Evolutionary conservation across 2,888 invertebrate species (phyloP), one percentile per base, ranked within the genome.

Genomic region (Ryuthela nishihirai): DNA sequence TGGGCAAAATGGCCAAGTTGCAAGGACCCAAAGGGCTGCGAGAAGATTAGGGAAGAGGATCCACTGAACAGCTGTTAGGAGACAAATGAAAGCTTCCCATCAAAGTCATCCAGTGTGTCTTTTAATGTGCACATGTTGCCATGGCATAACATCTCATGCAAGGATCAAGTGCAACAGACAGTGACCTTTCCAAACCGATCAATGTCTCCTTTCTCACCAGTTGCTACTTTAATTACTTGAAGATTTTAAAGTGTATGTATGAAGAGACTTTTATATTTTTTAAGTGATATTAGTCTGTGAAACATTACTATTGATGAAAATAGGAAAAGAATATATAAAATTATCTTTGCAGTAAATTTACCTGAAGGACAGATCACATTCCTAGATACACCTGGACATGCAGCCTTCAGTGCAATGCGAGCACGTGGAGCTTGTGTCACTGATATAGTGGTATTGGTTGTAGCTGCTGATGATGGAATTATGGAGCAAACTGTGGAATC

Each of bases 381-480:
- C 78, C 78, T 99, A 67, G 99, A 99, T 77, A 99, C 99, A 9
- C 99, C 99, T 4, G 99, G 99, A 0, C 99, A 99, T 79, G 97
- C 98, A 3, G 99, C 99, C 0, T 99, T 99, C 75, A 82, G 82
- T 42, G 82, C 93, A 1, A 97, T 99, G 94, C 78, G 98, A 49
- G 83, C 87, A 7, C 82, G 98, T 43, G 99, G 99, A n/a, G 97
- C 98, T 0, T 79, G 82, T 68, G 84, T 87, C n/a, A 98, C 99
- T 0, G 99, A 99, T 75, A 83, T 98, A 48, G 89, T 97, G 47
- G 85, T 97, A 56, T 77, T 98, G 49, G 97, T 99, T 23, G 93
- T 99, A 35, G 99, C 99, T 1, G 98, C 97, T 0, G 98, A 99
- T 75, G 99, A 99, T 76, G 97, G 99, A 3, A 95, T 98, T 38